Conservation (phyloP, 2,797 vertebrate species). For the Todus mexicanus region DNA sequence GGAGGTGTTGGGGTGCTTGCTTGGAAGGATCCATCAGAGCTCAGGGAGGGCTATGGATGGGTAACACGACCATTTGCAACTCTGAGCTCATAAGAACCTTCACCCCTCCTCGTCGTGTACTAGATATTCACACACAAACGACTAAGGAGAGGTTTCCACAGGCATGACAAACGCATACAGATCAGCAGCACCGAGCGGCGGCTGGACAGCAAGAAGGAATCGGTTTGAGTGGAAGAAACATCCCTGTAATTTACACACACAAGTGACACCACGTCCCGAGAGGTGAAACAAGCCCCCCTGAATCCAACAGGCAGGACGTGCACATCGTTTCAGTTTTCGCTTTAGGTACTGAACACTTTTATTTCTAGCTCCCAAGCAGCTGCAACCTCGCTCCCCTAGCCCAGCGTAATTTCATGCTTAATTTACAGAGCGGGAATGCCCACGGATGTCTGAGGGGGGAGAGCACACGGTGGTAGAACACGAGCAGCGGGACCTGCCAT, state of each 20-base stretch:
- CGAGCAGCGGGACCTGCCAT: constrained; percentile 50
- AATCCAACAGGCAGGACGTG: constrained; percentile 56
- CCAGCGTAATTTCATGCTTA: constrained; percentile 68
- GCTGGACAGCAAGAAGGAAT: background rate
- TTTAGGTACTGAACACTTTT: constrained; percentile 46
- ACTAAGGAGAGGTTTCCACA: background rate
- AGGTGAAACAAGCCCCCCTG: constrained; percentile 22
- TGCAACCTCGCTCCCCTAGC: constrained; percentile 68
- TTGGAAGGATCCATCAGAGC: background rate
- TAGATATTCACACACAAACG: background rate
- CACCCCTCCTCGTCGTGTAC: background rate
- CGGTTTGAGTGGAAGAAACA: background rate
- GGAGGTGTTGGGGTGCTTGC: background rate
- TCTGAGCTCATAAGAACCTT: background rate
- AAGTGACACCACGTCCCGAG: background rate
- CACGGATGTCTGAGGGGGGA: constrained; percentile 37
- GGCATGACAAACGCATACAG: background rate
- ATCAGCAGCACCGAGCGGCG: background rate
- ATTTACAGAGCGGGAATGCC: constrained; percentile 69
- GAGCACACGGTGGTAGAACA: constrained; percentile 45
- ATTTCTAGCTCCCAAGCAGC: constrained; percentile 63
- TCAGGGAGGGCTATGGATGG: background rate
- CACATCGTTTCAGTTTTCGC: constrained; percentile 34
- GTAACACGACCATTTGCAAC: background rate
- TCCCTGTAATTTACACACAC: background rate